Percentiles rank a stretch among this genome's conserved stretches.
Evolutionary conservation across 2,888 invertebrate species (phyloP).

Genomic region (Tipula confusa): DNA sequence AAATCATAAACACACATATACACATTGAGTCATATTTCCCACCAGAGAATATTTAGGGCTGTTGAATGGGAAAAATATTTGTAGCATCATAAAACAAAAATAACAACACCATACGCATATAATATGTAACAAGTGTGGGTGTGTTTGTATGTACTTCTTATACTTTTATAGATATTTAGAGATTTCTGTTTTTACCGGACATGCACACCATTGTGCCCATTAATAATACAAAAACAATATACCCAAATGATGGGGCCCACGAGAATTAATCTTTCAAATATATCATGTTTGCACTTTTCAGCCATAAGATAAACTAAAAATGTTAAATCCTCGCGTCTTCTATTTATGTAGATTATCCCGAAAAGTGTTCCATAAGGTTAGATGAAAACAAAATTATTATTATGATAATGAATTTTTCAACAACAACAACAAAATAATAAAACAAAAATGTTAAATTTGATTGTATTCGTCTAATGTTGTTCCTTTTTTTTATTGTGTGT

Average conservation of each 20-base stretch:
- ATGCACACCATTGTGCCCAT: not conserved
- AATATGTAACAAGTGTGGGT: not conserved
- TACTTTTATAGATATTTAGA: not conserved
- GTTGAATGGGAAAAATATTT: not conserved
- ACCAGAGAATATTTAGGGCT: constrained; percentile 20
- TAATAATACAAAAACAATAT: not conserved
- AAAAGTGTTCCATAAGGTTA: not conserved
- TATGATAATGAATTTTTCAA: not conserved
- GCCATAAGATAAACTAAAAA: no score
- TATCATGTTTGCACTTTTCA: not conserved
- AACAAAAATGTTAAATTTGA: not conserved
- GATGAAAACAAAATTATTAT: not conserved
- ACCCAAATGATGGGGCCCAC: not conserved
- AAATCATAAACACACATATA: constrained; percentile 15
- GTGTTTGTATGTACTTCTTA: not conserved
- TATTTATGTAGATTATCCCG: not conserved
- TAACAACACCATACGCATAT: not conserved
- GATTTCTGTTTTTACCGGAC: not conserved
- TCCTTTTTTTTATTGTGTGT: not conserved
- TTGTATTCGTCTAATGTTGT: not conserved
- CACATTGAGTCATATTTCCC: constrained; percentile 9
- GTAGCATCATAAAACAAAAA: not conserved
- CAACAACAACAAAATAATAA: no score
- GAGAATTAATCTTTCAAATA: not conserved
- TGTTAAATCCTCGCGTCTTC: not conserved